Percentiles rank a stretch among this genome's conserved stretches.
Evolutionary conservation across 2,888 invertebrate species (phyloP).

Genomic region (Synanthedon vespiformis): DNA sequence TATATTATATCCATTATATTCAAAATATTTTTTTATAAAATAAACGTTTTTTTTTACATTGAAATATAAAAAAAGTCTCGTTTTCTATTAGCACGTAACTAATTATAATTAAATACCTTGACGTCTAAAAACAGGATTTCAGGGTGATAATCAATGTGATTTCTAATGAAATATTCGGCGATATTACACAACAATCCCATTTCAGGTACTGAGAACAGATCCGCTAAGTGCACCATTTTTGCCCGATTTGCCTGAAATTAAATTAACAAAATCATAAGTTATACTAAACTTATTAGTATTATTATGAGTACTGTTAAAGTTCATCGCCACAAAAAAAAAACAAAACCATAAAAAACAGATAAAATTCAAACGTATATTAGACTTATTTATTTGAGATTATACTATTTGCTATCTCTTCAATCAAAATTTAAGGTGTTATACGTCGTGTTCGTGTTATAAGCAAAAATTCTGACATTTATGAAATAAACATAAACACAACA

Average conservation of each 20-base stretch:
- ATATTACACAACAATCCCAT: conserved; percentile 94
- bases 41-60: background rate
- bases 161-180: conserved; percentile 89
- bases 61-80: no score
- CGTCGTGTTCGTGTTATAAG: no score
- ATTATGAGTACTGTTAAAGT: background rate
- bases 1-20: background rate
- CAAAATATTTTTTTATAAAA: background rate
- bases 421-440: no score
- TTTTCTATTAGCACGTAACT: no score
- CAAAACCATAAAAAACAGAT: conserved; percentile 2
- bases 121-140: conserved; percentile 96
- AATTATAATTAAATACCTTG: conserved; percentile 69
- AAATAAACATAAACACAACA: no score
- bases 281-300: no score
- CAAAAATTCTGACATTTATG: no score
- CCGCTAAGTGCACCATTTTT: conserved; percentile 95
- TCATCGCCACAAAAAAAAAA: background rate
- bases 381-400: no score
- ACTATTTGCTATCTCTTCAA: no score
- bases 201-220: conserved; percentile 96
- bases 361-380: no score
- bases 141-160: conserved; percentile 93
- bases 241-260: conserved; percentile 66
- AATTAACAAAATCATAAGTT: conserved; percentile 11